These are phyloP conservation scores for Drosophila neutralis DNA, from an alignment of 2,888 invertebrate species.

Conservation along the genomic window DNA sequence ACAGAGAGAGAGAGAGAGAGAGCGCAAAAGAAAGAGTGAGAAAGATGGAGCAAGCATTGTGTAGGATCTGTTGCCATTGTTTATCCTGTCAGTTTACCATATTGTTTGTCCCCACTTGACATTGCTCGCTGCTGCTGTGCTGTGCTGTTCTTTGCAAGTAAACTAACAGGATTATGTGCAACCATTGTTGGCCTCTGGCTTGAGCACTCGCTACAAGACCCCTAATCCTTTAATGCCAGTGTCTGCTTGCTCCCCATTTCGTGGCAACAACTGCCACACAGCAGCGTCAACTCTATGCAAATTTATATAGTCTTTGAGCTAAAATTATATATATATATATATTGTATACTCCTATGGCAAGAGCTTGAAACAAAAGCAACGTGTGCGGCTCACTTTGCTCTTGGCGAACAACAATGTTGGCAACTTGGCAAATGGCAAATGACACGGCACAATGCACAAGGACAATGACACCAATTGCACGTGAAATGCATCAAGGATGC, in stretches of 20 bases:
- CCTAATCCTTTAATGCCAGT: conserved; percentile 71
- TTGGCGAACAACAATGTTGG: conserved; percentile 35
- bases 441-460: conserved; percentile 65
- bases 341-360: neutral
- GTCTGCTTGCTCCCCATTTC: conserved; percentile 14
- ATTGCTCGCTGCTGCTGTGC: conserved; percentile 41
- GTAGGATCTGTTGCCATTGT: conserved; percentile 48
- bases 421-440: conserved; percentile 56
- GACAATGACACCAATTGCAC: conserved; percentile 70
- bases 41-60: conserved; percentile 41
- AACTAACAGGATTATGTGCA: conserved; percentile 77
- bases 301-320: conserved; percentile 70
- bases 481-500: conserved; percentile 34
- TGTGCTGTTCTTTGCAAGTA: conserved; percentile 45
- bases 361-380: conserved; percentile 55
- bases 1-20: neutral
- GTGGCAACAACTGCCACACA: conserved; percentile 19
- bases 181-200: conserved; percentile 58
- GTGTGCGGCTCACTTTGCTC: conserved; percentile 48
- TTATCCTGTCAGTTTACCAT: conserved; percentile 41
- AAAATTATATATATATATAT: conserved; percentile 55
- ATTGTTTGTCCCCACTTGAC: conserved; percentile 68
- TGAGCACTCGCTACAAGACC: conserved; percentile 36
- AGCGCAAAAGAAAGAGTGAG: neutral
- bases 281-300: conserved; percentile 63